Evolutionary conservation across 2,797 vertebrate genomes (phyloP).

Genomic region (Crocodylus rhombifer): DNA sequence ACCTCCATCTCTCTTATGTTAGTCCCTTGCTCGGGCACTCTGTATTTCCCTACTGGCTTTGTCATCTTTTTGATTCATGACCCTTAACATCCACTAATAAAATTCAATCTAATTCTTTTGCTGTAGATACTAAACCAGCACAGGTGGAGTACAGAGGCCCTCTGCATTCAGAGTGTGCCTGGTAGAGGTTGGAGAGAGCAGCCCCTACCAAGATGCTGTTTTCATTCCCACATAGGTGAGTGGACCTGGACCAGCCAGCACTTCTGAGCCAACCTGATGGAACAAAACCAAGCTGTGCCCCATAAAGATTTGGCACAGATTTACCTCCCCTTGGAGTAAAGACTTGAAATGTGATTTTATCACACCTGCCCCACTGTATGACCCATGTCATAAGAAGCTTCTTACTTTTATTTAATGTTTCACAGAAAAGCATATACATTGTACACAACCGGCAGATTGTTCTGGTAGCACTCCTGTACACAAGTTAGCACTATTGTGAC

Average conservation of each 20-base stretch:
- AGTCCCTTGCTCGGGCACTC: no score
- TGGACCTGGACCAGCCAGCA: no score
- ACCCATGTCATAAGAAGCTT: neutral
- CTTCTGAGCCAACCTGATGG: no score
- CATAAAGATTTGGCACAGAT: no score
- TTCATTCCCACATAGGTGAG: neutral
- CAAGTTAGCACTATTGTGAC: no score
- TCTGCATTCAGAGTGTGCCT: accelerated
- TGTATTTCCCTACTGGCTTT: no score
- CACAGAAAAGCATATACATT: neutral
- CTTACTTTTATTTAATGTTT: neutral
- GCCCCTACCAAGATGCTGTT: neutral
- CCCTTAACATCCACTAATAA: no score
- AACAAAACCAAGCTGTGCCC: no score
- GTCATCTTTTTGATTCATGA: no score
- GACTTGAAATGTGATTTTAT: neutral
- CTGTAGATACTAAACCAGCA: neutral
- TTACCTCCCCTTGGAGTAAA: no score
- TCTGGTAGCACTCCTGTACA: neutral
- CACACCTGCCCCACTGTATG: neutral
- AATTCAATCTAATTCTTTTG: no score
- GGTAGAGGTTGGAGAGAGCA: neutral
- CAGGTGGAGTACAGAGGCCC: neutral
- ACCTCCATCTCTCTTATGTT: no score
- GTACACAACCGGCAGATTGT: accelerated